A percentile compares a stretch with the other conserved stretches of the same genome.
phyloP scores from a whole-genome alignment of 2,113 vertebrate genomes.

The Plestiodon gilberti region DNA sequence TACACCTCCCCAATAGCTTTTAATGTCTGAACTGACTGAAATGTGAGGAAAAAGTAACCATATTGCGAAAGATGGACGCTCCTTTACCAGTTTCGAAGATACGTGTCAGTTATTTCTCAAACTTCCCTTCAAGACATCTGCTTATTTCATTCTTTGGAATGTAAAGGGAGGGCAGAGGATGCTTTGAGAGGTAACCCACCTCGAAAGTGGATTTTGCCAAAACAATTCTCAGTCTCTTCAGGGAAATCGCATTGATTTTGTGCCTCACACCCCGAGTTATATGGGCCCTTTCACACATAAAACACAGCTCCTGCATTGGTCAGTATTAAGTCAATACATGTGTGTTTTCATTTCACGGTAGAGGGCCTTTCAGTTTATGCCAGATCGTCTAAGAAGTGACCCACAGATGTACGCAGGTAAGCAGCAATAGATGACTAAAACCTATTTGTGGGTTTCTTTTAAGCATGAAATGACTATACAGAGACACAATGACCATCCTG shows the following conservation, averaged over 20 bases:
- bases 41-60: conserved; percentile 18
- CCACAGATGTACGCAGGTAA: neutral
- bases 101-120: neutral
- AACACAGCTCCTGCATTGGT: neutral
- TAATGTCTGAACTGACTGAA: conserved; percentile 48
- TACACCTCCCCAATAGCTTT: conserved; percentile 32
- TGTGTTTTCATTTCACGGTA: conserved; percentile 42
- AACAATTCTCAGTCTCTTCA: neutral
- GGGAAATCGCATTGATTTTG: neutral
- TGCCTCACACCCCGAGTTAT: neutral
- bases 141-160: neutral
- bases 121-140: conserved; percentile 8
- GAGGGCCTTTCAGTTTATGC: conserved; percentile 9
- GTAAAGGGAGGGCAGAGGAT: neutral
- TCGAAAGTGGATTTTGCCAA: neutral
- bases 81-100: conserved; percentile 35
- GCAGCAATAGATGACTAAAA: neutral
- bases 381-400: conserved; percentile 1
- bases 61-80: neutral
- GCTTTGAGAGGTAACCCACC: neutral
- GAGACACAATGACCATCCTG: neutral
- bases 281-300: neutral
- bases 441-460: conserved; percentile 21
- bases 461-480: conserved; percentile 11
- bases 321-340: conserved; percentile 27